A percentile compares a stretch with the other conserved stretches of the same genome.
Evolutionary conservation across 1,140 invertebrate genomes (phyloP).

Genomic region (Archegozetes longisetosus): DNA sequence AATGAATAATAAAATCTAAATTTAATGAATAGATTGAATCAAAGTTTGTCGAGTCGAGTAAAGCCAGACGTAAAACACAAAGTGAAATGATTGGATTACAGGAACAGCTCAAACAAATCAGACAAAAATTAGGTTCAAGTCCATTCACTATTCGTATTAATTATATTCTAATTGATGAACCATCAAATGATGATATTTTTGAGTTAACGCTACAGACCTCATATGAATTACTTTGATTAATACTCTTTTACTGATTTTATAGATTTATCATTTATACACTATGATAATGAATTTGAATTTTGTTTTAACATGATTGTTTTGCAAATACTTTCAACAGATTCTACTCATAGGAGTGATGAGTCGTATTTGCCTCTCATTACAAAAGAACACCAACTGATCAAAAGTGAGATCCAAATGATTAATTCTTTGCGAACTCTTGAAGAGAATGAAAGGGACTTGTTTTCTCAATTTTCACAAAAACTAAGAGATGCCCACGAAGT

Average conservation of each 20-base stretch:
- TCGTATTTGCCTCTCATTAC: constrained; percentile 12
- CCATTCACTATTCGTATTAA: background rate
- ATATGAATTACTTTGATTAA: too few species aligned
- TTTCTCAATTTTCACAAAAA: constrained; percentile 8
- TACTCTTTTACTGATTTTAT: too few species aligned
- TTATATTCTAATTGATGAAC: too few species aligned
- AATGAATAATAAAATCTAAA: background rate
- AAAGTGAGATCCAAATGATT: background rate
- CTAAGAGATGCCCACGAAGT: constrained; percentile 10
- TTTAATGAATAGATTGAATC: background rate
- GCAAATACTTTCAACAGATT: constrained; percentile 1
- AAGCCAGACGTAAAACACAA: background rate
- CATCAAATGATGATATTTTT: too few species aligned
- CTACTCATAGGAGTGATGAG: constrained; percentile 4
- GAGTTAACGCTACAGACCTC: too few species aligned
- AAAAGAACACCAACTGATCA: constrained; percentile 10
- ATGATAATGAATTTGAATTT: too few species aligned
- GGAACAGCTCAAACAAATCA: background rate
- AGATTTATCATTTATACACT: too few species aligned
- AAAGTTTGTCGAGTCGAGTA: background rate
- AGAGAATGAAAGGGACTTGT: constrained; percentile 3
- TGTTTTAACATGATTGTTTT: too few species aligned
- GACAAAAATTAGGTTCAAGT: background rate
- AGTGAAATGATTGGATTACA: background rate
- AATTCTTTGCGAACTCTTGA: background rate